Evolutionary conservation across 1,140 invertebrate species (phyloP).

Genomic region (Brachionus manjavacas): DNA sequence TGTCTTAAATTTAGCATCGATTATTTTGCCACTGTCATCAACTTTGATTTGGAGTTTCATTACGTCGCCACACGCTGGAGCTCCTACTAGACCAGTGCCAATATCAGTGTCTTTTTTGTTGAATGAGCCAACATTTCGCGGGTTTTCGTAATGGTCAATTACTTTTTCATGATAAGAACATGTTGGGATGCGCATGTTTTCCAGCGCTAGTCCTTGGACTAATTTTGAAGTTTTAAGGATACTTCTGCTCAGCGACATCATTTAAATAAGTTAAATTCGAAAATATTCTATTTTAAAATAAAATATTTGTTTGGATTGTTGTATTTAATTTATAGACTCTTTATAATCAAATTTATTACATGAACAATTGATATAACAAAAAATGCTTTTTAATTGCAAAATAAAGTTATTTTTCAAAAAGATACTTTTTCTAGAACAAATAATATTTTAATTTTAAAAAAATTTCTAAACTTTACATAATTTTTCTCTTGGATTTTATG

Average conservation of each 20-base stretch:
- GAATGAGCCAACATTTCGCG: conserved; percentile 92
- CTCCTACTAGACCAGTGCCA: conserved; percentile 94
- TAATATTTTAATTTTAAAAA: neutral
- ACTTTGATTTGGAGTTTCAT: conserved; percentile 90
- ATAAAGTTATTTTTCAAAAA: neutral
- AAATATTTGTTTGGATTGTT: neutral
- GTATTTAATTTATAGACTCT: neutral
- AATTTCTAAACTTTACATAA: neutral
- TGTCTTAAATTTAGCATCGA: conserved; percentile 99
- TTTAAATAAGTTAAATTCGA: neutral
- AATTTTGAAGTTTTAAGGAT: neutral
- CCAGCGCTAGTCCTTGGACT: neutral
- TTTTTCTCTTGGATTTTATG: neutral
- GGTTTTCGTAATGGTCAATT: conserved; percentile 98
- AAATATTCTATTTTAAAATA: neutral
- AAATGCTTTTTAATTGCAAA: neutral
- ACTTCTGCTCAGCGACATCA: neutral
- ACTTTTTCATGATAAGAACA: conserved; percentile 35
- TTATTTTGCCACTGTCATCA: conserved; percentile 90
- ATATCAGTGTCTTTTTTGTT: conserved; percentile 90
- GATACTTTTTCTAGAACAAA: neutral
- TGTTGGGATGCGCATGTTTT: neutral
- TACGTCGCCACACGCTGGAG: conserved; percentile 98
- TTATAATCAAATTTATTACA: neutral
- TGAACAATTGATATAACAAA: neutral